phyloP scores from a whole-genome alignment of 2,797 vertebrate species.

The Tinamus major region DNA sequence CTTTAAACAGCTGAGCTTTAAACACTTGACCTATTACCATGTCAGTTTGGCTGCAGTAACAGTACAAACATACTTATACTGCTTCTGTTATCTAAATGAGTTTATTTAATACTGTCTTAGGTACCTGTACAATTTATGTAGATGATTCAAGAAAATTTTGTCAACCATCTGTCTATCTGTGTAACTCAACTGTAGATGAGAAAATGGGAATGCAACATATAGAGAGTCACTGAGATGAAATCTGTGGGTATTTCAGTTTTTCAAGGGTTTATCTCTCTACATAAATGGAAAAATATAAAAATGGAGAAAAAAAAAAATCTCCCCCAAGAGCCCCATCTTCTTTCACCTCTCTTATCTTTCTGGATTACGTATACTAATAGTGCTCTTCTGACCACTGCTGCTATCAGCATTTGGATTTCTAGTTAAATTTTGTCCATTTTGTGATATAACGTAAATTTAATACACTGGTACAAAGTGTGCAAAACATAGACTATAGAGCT shows the following conservation, averaged over 20 bases:
- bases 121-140: neutral
- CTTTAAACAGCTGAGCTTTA: neutral
- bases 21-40: neutral
- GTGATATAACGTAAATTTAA: neutral
- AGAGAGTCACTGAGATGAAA: conserved; percentile 63
- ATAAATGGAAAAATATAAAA: neutral
- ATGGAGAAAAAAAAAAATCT: neutral
- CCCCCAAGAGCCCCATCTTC: rapidly evolving
- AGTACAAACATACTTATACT: neutral
- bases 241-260: conserved; percentile 66
- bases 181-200: conserved; percentile 34
- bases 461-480: neutral
- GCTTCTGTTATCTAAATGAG: neutral
- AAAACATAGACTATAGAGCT: neutral
- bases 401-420: neutral
- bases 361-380: neutral
- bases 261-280: neutral
- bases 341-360: neutral
- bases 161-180: neutral
- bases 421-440: neutral
- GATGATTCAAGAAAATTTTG: neutral
- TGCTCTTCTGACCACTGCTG: neutral
- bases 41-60: neutral
- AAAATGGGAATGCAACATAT: conserved; percentile 60
- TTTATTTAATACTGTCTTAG: neutral